Evolutionary conservation across 2,888 invertebrate genomes (phyloP), one percentile per base, ranked within the genome.

Genomic region (Electrophaes corylata): DNA sequence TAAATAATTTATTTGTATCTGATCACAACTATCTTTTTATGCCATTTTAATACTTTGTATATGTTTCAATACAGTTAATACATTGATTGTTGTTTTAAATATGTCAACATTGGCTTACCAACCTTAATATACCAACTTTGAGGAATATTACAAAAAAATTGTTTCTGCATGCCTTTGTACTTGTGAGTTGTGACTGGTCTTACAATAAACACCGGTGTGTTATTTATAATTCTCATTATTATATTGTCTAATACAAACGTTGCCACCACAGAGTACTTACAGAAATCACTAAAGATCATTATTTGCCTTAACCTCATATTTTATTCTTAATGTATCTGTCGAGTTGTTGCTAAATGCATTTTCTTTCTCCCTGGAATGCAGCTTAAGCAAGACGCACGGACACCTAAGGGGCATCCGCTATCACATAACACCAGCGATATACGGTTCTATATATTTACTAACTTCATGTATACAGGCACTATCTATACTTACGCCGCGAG

Each of bases 361-460:
- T 76, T 76, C 72, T 71, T 62, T 71, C 64, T 70, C 74, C 71
- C 76, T 66, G 91, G 91, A 89, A 89, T 89, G 91, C 91, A 91
- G 91, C 91, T 86, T 91, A 91, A 89, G 69, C 83, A 67, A 77
- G 82, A 76, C 72, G 73, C 78, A 77, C 81, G 83, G 83, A 84
- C 79, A 71, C 67, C 76, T 59, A 62, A 73, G 66, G 71, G 72
- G 72, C 75, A 75, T 73, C 76, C 64, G 71, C 76, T 70, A 71
- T 67, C 76, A 72, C 70, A 73, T 68, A 71, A 77, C 75, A 77
- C 72, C 73, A 72, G 57, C 41, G 53, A 52, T 47, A 53, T 44
- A 67, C 62, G 55, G 64, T 60, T 67, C 54, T 66, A 62, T 66
- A 62, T 54, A 52, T 62, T 60, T 57, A 66, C 57, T 41, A 23